Percentiles rank a stretch among this genome's conserved stretches.
Conservation (phyloP, 2,797 vertebrate genomes). For the Pangasius larnaudii region DNA sequence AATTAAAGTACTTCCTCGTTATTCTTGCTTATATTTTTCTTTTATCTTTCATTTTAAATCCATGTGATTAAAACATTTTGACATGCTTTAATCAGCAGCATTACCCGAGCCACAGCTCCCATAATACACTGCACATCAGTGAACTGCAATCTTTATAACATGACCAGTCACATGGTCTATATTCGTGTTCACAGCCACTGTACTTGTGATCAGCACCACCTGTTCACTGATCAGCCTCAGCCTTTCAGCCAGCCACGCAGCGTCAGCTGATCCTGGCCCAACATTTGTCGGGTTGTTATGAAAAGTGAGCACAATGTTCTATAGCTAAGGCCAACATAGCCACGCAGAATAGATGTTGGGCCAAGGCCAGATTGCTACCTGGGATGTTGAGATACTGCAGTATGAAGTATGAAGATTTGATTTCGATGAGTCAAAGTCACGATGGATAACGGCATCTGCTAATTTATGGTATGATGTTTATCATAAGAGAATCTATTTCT, state of each 20-base stretch:
- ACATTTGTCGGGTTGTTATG: background rate
- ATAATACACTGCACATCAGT: background rate
- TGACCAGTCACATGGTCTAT: slow-evolving; percentile 5
- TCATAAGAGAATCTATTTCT: background rate
- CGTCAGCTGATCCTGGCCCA: background rate
- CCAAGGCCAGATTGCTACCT: background rate
- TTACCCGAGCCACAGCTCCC: background rate
- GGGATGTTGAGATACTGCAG: background rate
- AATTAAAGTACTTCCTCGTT: background rate
- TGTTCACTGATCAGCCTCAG: background rate
- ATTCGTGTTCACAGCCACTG: background rate
- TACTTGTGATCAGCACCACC: slow-evolving; percentile 2
- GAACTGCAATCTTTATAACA: background rate
- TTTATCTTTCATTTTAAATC: background rate
- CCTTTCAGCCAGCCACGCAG: background rate
- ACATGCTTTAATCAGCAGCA: background rate
- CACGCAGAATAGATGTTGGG: background rate
- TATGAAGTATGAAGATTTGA: background rate
- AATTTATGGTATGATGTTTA: too few relatives aligned
- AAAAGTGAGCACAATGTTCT: background rate
- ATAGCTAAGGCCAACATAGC: background rate
- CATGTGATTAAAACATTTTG: background rate
- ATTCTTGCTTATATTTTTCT: background rate
- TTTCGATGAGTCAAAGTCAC: background rate
- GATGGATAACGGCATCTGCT: background rate